These are phyloP conservation scores for Pegoplata infirma DNA, from an alignment of 2,888 invertebrate genomes.

Conservation along the genomic window DNA sequence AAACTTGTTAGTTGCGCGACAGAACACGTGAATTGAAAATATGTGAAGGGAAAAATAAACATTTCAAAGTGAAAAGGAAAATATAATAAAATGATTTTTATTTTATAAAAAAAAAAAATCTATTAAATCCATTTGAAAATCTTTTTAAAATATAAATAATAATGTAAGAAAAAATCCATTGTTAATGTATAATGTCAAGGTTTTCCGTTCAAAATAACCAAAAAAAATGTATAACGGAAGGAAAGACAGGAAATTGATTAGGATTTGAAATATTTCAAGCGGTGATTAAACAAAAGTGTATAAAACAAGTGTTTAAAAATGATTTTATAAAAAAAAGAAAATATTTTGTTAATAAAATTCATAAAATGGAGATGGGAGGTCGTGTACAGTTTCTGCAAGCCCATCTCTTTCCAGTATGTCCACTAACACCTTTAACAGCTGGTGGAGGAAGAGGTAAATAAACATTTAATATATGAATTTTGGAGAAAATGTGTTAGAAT, in stretches of 20 bases:
- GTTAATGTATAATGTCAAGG: slow-evolving; percentile 15
- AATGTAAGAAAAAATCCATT: not conserved
- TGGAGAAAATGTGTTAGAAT: not conserved
- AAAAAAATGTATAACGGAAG: slow-evolving; percentile 27
- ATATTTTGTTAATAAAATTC: not conserved
- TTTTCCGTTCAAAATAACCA: not conserved
- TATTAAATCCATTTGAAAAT: slow-evolving; percentile 2
- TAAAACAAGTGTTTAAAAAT: slow-evolving; percentile 17
- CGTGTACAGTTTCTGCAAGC: slow-evolving; percentile 77
- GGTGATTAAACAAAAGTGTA: not conserved
- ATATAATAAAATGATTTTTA: not conserved
- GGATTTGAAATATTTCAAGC: slow-evolving; percentile 27
- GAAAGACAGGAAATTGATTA: slow-evolving; percentile 32
- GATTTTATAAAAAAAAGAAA: not conserved
- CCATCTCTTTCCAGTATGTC: slow-evolving; percentile 77
- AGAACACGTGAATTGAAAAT: slow-evolving; percentile 46
- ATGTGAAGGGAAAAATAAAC: slow-evolving; percentile 17
- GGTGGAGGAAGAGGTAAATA: slow-evolving; percentile 70
- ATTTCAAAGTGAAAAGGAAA: not conserved
- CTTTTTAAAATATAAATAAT: slow-evolving; percentile 1
- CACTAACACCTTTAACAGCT: slow-evolving; percentile 69
- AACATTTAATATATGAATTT: not conserved
- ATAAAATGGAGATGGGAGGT: slow-evolving; percentile 65
- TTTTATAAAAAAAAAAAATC: not conserved
- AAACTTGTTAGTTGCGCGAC: slow-evolving; percentile 42